Percentiles rank a stretch among this genome's conserved stretches.
phyloP scores from a whole-genome alignment of 2,888 invertebrate genomes.

The Lasioglossum oenotherae region DNA sequence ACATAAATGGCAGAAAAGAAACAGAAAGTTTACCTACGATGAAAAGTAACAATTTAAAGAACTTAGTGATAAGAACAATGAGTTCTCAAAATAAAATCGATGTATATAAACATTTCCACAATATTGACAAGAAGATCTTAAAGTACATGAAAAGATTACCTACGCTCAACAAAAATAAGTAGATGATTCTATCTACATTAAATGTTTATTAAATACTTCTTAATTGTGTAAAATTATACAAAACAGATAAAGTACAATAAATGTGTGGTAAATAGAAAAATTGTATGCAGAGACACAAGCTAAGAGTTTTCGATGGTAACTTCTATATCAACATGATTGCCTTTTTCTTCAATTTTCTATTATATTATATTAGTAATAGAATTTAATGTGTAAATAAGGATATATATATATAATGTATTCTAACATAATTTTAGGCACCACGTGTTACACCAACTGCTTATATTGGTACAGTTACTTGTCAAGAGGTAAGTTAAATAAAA shows the following conservation, averaged over 20 bases:
- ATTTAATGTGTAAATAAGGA: neutral
- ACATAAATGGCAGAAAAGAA: slow-evolving; percentile 39
- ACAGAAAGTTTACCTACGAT: slow-evolving; percentile 30
- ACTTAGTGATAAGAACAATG: slow-evolving; percentile 21
- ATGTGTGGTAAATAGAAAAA: slow-evolving; percentile 5
- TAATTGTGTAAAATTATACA: slow-evolving; percentile 8
- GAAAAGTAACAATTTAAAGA: slow-evolving; percentile 24
- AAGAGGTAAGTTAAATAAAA: slow-evolving; percentile 47
- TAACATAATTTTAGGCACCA: slow-evolving; percentile 52
- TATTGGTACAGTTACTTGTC: slow-evolving; percentile 26
- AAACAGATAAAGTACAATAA: slow-evolving; percentile 8
- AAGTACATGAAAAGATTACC: slow-evolving; percentile 55
- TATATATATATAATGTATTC: slow-evolving; percentile 11
- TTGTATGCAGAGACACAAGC: slow-evolving; percentile 10
- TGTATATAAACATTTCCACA: slow-evolving; percentile 41
- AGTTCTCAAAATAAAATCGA: slow-evolving; percentile 40
- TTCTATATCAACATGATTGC: slow-evolving; percentile 62
- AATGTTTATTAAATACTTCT: neutral
- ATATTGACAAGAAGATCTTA: slow-evolving; percentile 68
- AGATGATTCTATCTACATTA: slow-evolving; percentile 10
- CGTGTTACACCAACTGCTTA: slow-evolving; percentile 22
- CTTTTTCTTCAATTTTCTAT: slow-evolving; percentile 2
- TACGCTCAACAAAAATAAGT: slow-evolving; percentile 50
- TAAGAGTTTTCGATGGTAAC: slow-evolving; percentile 7
- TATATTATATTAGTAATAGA: neutral